These are phyloP conservation scores for Trypoxylus dichotomus DNA, from an alignment of 1,140 invertebrate genomes.

Conservation along the genomic window DNA sequence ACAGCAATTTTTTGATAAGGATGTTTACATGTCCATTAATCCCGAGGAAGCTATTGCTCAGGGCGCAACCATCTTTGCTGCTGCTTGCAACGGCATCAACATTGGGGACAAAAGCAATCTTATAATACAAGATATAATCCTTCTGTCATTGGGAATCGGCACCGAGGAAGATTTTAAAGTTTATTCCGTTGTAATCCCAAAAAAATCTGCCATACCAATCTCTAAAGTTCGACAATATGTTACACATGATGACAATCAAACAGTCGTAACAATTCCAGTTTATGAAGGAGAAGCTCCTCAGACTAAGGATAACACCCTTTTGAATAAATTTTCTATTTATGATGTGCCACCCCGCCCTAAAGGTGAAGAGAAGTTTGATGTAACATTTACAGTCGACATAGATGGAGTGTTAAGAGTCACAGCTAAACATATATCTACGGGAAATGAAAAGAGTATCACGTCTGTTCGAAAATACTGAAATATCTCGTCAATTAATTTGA, in stretches of 20 bases:
- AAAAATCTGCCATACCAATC: neutral
- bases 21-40: slow-evolving; percentile 57
- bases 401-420: neutral
- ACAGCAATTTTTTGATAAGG: slow-evolving; percentile 90
- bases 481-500: too few relatives aligned
- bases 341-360: neutral
- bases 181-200: neutral
- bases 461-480: neutral
- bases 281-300: neutral
- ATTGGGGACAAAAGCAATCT: neutral
- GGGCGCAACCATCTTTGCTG: slow-evolving; percentile 60
- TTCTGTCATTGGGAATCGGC: neutral
- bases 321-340: neutral
- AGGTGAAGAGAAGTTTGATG: neutral
- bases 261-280: neutral
- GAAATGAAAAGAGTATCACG: neutral
- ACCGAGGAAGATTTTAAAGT: neutral
- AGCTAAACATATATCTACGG: neutral
- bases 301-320: neutral
- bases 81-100: neutral
- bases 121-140: slow-evolving; percentile 6
- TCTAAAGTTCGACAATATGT: neutral
- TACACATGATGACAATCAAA: neutral
- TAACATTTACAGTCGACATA: neutral
- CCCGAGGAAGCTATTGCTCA: slow-evolving; percentile 63